Evolutionary conservation across 2,113 vertebrate species (phyloP), one percentile per base, ranked within the genome.

Genomic region (Cynopterus brachyotis): DNA sequence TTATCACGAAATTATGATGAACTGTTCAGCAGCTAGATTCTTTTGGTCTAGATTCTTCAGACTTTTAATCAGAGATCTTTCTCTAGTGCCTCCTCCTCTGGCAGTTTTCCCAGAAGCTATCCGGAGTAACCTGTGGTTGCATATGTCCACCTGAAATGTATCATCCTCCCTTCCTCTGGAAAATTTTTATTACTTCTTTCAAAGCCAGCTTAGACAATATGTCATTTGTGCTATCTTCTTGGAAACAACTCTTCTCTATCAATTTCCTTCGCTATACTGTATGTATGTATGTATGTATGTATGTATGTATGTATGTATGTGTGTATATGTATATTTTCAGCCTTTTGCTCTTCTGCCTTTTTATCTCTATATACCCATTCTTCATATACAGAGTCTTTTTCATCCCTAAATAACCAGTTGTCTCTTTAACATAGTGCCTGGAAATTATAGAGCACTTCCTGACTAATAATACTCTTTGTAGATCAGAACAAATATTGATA

Each of bases 401-500:
- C 20, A 70, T 62, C 35, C 78, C 28, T 20, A 1, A 37, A 35
- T 75, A 94, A 45, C 47, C 67, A 86, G 47, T 59, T 59, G 53
- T 89, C 53, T 91, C 45, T 67, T 76, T 13, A 78, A 59, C 10
- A 42, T 0, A n/a, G 57, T 59, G 30, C 37, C 24, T 75, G 70
- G 45, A 83, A 86, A 83, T 85, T 92, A 53, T 9, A 45, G 26
- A 87, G 37, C 6, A 93, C 28, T 72, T 94, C 72, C 67, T 94
- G 45, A 95, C 12, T 93, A 47, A 86, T 53, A 75, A 35, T 90
- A 15, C 79, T 91, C 37, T 94, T 76, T 60, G 42, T 8, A 82
- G 22, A 87, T 83, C 24, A 80, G 57, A 95, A 85, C 28, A 95
- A 96, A 88, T 75, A 75, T 76, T 59, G 75, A 47, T 73, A 89